Conservation (phyloP, 2,888 invertebrate species). For the Octonoba sinensis region DNA sequence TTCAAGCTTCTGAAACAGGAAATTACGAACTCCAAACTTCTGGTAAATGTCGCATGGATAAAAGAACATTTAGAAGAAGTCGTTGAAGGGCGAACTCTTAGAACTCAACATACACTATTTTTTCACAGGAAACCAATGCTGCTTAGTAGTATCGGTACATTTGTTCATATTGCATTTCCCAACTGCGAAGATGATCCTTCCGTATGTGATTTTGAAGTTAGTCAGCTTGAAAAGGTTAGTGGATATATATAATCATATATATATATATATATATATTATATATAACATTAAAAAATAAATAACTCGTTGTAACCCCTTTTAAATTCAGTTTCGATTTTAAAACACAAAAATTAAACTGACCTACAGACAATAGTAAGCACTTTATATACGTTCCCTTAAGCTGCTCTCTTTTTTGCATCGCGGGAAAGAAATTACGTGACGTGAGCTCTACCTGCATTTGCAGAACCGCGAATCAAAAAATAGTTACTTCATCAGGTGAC, state of each 20-base stretch:
- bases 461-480: too few relatives aligned
- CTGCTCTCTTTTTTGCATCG: too few relatives aligned
- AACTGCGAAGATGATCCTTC: conserved; percentile 74
- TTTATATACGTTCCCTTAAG: too few relatives aligned
- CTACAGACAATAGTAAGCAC: too few relatives aligned
- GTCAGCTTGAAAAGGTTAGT: conserved; percentile 77
- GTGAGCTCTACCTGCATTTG: too few relatives aligned
- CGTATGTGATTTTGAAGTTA: conserved; percentile 79
- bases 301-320: too few relatives aligned
- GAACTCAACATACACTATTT: conserved; percentile 75
- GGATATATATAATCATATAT: too few relatives aligned
- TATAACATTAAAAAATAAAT: too few relatives aligned
- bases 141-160: conserved; percentile 68
- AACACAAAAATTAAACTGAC: too few relatives aligned
- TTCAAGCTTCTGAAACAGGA: conserved; percentile 71
- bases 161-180: conserved; percentile 77
- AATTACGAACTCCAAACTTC: conserved; percentile 76
- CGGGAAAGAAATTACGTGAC: too few relatives aligned
- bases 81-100: conserved; percentile 59
- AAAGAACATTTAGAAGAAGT: conserved; percentile 75
- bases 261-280: background rate
- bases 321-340: too few relatives aligned
- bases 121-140: conserved; percentile 79
- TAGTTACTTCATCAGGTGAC: too few relatives aligned
- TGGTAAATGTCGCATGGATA: conserved; percentile 80